These are phyloP conservation scores for Xestia sexstrigata DNA, from an alignment of 2,888 invertebrate species.

Conservation along the genomic window DNA sequence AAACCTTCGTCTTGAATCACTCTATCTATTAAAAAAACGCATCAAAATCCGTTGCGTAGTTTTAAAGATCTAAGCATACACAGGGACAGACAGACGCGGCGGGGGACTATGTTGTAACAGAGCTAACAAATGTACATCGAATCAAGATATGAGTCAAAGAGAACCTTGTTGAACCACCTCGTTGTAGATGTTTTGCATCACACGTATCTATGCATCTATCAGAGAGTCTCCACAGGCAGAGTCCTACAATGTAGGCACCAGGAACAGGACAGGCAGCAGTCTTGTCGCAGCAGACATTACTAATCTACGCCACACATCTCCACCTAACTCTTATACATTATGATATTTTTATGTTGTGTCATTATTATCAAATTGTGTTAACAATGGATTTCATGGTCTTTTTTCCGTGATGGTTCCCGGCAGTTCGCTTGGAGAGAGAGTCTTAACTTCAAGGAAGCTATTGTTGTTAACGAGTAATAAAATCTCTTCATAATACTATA, in stretches of 20 bases:
- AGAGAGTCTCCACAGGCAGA: constrained; percentile 20
- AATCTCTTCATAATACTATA: constrained; percentile 87
- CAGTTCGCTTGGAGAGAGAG: constrained; percentile 99
- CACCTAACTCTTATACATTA: constrained; percentile 49
- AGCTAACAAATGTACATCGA: not conserved
- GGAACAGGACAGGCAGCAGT: constrained; percentile 28
- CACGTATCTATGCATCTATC: constrained; percentile 23
- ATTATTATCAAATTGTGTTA: constrained; percentile 73
- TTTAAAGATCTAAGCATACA: too few species aligned
- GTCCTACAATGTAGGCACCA: constrained; percentile 38
- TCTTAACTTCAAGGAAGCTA: constrained; percentile 99
- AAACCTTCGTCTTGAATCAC: too few species aligned
- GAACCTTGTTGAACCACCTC: constrained; percentile 32
- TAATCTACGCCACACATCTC: constrained; percentile 25
- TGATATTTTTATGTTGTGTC: constrained; percentile 62
- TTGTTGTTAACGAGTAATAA: constrained; percentile 96
- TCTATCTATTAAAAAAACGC: too few species aligned
- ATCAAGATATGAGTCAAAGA: constrained; percentile 21
- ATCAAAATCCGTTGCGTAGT: too few species aligned
- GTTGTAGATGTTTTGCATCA: constrained; percentile 45
- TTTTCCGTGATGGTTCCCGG: constrained; percentile 84
- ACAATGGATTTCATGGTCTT: constrained; percentile 84
- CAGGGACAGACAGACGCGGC: too few species aligned
- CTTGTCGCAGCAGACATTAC: constrained; percentile 16
- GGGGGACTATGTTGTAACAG: not conserved